These are phyloP conservation scores for Triplophysa bombifrons DNA, from an alignment of 2,797 vertebrate genomes.

Conservation along the genomic window DNA sequence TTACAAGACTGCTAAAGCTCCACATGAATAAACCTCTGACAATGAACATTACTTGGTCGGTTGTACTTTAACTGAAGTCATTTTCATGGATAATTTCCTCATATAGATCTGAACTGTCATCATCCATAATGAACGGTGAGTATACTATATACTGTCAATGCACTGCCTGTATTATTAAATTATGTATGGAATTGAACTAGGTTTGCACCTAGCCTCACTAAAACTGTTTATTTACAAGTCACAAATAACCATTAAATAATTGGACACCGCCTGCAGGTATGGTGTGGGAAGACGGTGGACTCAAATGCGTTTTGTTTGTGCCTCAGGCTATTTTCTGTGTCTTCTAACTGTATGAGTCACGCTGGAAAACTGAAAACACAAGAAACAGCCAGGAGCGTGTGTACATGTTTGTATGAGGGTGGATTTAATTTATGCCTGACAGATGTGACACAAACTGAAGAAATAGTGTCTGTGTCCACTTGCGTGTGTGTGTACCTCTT, in stretches of 20 bases:
- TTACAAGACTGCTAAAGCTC: background rate
- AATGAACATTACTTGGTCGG: background rate
- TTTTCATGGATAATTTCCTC: background rate
- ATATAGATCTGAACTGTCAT: background rate
- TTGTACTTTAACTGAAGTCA: background rate
- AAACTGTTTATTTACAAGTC: constrained; percentile 5
- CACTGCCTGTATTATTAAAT: background rate
- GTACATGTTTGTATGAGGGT: constrained; percentile 7
- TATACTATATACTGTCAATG: background rate
- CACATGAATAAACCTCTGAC: background rate
- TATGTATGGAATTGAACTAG: constrained; percentile 3
- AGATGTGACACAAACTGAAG: constrained; percentile 20
- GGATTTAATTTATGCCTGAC: constrained; percentile 16
- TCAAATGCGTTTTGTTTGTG: constrained; percentile 19
- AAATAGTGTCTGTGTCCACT: constrained; percentile 6
- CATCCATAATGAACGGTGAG: background rate
- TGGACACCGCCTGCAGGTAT: background rate
- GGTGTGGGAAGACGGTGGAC: constrained; percentile 3
- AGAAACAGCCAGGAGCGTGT: background rate
- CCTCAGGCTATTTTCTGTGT: constrained; percentile 3
- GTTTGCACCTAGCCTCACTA: background rate
- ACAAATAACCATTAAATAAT: constrained; percentile 2
- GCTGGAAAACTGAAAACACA: constrained; percentile 3
- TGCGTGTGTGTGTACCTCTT: constrained; percentile 82
- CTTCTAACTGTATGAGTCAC: constrained; percentile 23